Evolutionary conservation across 2,888 invertebrate species (phyloP), one percentile per base, ranked within the genome.

Genomic region (Apamea anceps): DNA sequence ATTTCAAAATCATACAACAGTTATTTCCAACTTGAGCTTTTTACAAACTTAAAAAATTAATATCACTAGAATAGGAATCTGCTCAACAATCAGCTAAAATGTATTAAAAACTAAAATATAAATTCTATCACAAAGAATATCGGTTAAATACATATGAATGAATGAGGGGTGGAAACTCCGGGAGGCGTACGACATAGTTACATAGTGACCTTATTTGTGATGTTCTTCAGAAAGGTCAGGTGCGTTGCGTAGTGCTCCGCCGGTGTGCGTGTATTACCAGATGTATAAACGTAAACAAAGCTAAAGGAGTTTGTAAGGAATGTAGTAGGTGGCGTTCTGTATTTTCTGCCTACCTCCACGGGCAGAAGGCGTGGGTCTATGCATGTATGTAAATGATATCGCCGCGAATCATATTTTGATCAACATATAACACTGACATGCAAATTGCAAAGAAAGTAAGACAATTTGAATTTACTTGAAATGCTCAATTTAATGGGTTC

Each of bases 11-110:
- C 73, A 79, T 79, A 82, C 82, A 82, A 84, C 73, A 74, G 60
- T 66, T 48, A 73, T 73, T 78, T 66, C 45, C 8, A 77, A 75
- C 48, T 76, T 67, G 60, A 81, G 66, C 72, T 18, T 74, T 75
- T 63, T 42, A 86, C 21, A 77, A 68, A 85, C 81, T 70, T 83
- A 85, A 78, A 68, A 15, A 80, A 85, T 71, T 21, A 81, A 78
- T 82, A 86, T 87, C 81, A 88, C 86, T 84, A 74, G 68, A 71
- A 80, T 74, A 86, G 80, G 87, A 88, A 88, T 87, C 12, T 60
- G 79, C 32, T 77, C 63, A 70, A 78, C 51, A 80, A 67, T 75
- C 45, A 73, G 76, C 67, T 70, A 60, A 63, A 72, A 45, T 70
- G 42, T 70, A 73, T 54, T 72, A 72, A 65, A 70, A 72, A 75